phyloP scores from a whole-genome alignment of 2,113 vertebrate species.

The Phylloscopus whistleri region DNA sequence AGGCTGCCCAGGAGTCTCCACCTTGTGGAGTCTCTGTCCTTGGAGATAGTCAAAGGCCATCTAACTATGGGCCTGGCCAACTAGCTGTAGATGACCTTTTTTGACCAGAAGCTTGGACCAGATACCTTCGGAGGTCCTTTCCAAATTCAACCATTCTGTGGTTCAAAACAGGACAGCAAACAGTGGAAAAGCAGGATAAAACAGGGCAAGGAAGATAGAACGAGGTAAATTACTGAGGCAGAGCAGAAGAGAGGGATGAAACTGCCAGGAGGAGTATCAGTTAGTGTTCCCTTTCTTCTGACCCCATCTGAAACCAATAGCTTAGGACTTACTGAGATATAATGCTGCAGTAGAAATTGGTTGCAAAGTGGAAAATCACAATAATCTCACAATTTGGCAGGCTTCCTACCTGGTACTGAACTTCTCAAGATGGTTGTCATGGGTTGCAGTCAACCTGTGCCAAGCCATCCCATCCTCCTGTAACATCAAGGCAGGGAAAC shows the following conservation, averaged over 20 bases:
- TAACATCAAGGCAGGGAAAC: fast-evolving
- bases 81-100: background rate
- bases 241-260: background rate
- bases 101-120: background rate
- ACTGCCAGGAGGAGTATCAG: background rate
- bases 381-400: background rate
- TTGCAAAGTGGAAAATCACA: background rate
- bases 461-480: background rate
- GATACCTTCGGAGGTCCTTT: background rate
- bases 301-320: background rate
- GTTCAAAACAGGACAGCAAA: background rate
- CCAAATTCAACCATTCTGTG: background rate
- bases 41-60: background rate
- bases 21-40: background rate
- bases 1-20: background rate
- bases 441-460: background rate
- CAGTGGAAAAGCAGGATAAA: background rate
- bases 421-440: background rate
- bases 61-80: background rate
- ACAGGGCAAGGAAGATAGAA: background rate
- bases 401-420: background rate
- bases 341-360: background rate
- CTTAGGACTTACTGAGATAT: background rate
- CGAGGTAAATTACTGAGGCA: fast-evolving
- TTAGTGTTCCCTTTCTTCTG: background rate